phyloP scores from a whole-genome alignment of 37 sponge, comb jelly and placozoan species.

The Bolinopsis microptera region DNA sequence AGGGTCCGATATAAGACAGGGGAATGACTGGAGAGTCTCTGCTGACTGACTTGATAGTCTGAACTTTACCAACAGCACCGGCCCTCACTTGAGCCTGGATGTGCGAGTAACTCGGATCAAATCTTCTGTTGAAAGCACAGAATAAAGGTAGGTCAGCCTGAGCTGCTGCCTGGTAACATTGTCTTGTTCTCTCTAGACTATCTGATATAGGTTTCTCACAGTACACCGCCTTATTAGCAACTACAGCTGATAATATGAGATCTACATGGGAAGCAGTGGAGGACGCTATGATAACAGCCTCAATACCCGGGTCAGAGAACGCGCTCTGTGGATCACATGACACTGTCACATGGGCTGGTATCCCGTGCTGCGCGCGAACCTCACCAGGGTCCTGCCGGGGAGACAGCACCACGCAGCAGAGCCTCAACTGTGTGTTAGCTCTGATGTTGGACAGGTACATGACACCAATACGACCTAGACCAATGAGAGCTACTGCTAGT shows the following conservation, averaged over 20 bases:
- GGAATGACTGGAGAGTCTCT: constrained; percentile 43
- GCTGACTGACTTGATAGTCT: constrained; percentile 40
- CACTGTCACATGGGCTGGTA: background rate
- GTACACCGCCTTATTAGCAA: constrained; percentile 21
- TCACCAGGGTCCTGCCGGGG: background rate
- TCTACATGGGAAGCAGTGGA: constrained; percentile 16
- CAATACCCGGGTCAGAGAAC: background rate
- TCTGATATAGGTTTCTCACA: constrained; percentile 63
- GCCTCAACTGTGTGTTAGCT: background rate
- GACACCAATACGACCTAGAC: constrained; percentile 45
- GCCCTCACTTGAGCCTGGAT: constrained; percentile 40
- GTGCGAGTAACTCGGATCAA: constrained; percentile 31
- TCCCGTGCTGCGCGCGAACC: background rate
- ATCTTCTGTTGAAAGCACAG: constrained; percentile 62
- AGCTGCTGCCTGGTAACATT: constrained; percentile 5
- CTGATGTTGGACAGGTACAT: constrained; percentile 33
- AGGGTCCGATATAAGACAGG: constrained; percentile 28
- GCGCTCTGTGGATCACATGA: background rate
- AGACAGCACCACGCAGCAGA: background rate
- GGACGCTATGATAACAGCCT: constrained; percentile 57
- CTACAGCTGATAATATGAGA: background rate
- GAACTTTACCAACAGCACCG: background rate
- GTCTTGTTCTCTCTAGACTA: background rate
- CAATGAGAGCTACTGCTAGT: background rate
- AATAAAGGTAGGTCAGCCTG: background rate